phyloP scores from a whole-genome alignment of 2,113 vertebrate species.

The Hydrochoerus hydrochaeris region DNA sequence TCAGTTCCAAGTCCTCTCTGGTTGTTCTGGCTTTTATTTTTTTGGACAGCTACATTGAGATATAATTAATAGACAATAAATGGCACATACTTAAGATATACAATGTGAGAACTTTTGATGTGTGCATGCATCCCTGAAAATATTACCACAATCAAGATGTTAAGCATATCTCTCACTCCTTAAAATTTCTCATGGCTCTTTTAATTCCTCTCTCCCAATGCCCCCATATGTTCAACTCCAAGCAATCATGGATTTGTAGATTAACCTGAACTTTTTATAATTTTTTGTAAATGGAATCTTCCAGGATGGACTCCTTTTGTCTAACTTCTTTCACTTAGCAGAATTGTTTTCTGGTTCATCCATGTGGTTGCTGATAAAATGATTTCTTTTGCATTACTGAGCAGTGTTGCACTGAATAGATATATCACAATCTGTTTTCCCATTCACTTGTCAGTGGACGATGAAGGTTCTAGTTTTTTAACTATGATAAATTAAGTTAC shows the following conservation, averaged over 20 bases:
- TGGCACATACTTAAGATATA: neutral
- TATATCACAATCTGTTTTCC: neutral
- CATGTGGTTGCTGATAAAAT: neutral
- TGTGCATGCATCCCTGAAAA: neutral
- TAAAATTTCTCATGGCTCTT: neutral
- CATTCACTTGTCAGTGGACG: neutral
- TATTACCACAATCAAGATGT: neutral
- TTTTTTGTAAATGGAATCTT: neutral
- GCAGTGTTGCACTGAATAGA: fast-evolving
- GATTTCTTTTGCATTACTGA: neutral
- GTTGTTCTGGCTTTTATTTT: neutral
- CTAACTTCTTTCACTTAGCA: neutral
- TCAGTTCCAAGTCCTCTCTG: neutral
- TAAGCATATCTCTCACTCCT: fast-evolving
- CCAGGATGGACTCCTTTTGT: neutral
- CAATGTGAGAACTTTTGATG: neutral
- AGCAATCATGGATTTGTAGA: neutral
- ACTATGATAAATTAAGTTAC: neutral
- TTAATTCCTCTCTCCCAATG: no score
- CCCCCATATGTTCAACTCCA: neutral
- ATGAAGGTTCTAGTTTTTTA: neutral
- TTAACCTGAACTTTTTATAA: neutral
- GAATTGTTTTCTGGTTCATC: neutral
- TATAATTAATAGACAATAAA: neutral
- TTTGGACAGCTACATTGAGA: neutral